Percentiles rank a stretch among this genome's conserved stretches.
Evolutionary conservation across 2,113 vertebrate genomes (phyloP).

Genomic region (Eurypyga helias): DNA sequence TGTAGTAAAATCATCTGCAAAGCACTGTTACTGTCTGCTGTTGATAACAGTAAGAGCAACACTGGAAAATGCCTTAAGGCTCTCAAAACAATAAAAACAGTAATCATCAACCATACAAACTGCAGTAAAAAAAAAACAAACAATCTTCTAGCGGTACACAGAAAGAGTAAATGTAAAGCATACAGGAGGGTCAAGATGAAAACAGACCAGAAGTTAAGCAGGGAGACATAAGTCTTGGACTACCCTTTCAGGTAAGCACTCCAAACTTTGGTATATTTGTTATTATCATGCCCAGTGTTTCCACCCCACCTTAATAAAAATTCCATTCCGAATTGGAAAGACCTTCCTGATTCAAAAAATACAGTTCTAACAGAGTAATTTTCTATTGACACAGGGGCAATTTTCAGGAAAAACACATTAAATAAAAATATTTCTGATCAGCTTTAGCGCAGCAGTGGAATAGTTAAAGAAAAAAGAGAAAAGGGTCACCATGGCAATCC

Average conservation of each 20-base stretch:
- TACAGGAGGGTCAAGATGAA: not conserved
- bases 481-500: accelerated
- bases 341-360: not conserved
- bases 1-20: not conserved
- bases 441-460: not conserved
- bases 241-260: not conserved
- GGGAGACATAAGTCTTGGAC: not conserved
- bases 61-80: not conserved
- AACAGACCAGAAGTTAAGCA: not conserved
- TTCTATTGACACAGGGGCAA: not conserved
- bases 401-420: not conserved
- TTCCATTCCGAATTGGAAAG: not conserved
- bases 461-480: not conserved
- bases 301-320: not conserved
- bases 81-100: not conserved
- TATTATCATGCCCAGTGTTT: not conserved
- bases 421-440: not conserved
- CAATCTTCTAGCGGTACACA: not conserved
- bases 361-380: not conserved
- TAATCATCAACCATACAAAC: not conserved
- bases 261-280: not conserved
- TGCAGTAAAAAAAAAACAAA: not conserved
- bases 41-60: not conserved
- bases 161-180: not conserved
- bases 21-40: not conserved